Percentiles rank a stretch among this genome's conserved stretches.
These are phyloP conservation scores for Podilymbus podiceps DNA, from an alignment of 2,113 vertebrate species.

Conservation along the genomic window DNA sequence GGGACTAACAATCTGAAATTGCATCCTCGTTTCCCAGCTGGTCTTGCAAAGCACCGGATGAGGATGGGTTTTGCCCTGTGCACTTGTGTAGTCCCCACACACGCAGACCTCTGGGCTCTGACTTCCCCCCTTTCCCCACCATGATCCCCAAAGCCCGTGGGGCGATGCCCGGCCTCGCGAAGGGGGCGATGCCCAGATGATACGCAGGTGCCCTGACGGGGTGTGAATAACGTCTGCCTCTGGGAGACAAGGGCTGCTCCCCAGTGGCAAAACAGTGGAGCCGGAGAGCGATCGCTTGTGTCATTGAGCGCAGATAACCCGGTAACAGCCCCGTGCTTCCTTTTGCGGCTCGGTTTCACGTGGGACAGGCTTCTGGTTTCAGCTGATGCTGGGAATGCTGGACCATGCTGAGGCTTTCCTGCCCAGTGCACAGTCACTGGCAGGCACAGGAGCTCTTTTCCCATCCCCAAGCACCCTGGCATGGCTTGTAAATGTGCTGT, in stretches of 20 bases:
- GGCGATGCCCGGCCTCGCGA: accelerated
- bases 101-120: background rate
- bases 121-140: accelerated
- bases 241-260: background rate
- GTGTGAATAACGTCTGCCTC: accelerated
- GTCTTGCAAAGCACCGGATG: accelerated
- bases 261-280: too few species aligned
- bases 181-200: background rate
- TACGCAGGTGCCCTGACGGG: accelerated
- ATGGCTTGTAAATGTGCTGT: background rate
- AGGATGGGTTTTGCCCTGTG: background rate
- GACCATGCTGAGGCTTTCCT: background rate
- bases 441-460: background rate
- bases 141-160: accelerated
- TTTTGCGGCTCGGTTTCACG: accelerated
- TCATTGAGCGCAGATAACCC: accelerated
- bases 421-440: accelerated
- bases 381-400: accelerated
- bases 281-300: background rate
- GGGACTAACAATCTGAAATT: accelerated
- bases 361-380: background rate
- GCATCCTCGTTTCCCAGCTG: background rate
- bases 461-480: accelerated
- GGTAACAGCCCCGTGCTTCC: accelerated
- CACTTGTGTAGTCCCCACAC: accelerated